A percentile compares a stretch with the other conserved stretches of the same genome.
Conservation (phyloP, 2,888 invertebrate species). For the Polydrusus pterygomalis region DNA sequence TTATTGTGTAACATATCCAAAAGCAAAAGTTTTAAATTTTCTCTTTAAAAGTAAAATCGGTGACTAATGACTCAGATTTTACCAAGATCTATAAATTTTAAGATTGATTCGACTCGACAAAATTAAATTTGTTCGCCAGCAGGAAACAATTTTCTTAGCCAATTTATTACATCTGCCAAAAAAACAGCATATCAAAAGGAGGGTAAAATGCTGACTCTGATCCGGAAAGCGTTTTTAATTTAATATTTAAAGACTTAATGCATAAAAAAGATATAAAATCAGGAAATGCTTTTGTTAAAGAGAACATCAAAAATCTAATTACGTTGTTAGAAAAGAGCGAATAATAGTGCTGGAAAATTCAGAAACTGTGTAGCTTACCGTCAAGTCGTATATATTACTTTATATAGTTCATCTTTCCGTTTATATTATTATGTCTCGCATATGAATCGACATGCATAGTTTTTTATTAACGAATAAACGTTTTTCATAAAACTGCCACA, state of each 20-base stretch:
- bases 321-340: background rate
- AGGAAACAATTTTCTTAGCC: conserved; percentile 52
- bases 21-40: conserved; percentile 3
- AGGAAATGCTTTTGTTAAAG: conserved; percentile 1
- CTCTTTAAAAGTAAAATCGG: conserved; percentile 14
- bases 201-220: conserved; percentile 2
- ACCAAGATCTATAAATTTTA: conserved; percentile 45
- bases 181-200: conserved; percentile 40
- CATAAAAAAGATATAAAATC: conserved; percentile 20
- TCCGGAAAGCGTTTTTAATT: conserved; percentile 18
- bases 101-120: conserved; percentile 54
- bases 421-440: too few species aligned
- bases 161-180: conserved; percentile 53
- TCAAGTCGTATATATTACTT: too few species aligned
- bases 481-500: too few species aligned
- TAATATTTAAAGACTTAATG: conserved; percentile 12
- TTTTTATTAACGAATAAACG: too few species aligned
- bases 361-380: too few species aligned
- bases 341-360: background rate
- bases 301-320: background rate
- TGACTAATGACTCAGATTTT: conserved; percentile 47
- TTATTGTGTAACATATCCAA: background rate
- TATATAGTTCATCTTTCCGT: too few species aligned
- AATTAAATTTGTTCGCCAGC: conserved; percentile 52
- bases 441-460: too few species aligned